A percentile compares a stretch with the other conserved stretches of the same genome.
Evolutionary conservation across 2,888 invertebrate species (phyloP).

Genomic region (Agrochola lota): DNA sequence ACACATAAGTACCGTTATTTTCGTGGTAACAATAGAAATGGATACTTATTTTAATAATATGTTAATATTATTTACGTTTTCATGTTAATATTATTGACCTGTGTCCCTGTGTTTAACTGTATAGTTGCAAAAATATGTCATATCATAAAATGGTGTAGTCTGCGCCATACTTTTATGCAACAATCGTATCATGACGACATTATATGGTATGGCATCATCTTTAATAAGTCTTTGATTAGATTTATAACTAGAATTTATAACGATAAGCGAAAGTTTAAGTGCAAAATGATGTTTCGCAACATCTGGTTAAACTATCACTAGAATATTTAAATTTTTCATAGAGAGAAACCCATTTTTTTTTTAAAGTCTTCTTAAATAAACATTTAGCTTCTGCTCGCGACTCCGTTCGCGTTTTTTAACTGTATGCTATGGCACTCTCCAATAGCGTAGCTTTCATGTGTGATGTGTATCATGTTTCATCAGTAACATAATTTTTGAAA

Average conservation of each 20-base stretch:
- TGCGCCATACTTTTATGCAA: neutral
- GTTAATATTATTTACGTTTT: constrained; percentile 6
- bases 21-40: constrained; percentile 7
- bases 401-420: too few species aligned
- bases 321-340: neutral
- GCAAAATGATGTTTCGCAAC: neutral
- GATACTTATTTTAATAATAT: neutral
- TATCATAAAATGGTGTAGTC: neutral
- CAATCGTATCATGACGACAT: constrained; percentile 5
- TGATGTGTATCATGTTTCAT: too few species aligned
- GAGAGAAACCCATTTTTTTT: neutral
- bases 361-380: neutral
- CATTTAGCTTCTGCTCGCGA: too few species aligned
- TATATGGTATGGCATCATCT: neutral
- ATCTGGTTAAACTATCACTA: neutral
- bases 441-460: too few species aligned
- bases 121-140: neutral
- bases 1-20: neutral
- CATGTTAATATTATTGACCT: constrained; percentile 23
- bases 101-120: neutral
- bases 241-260: neutral
- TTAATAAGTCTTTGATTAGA: neutral
- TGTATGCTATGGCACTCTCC: too few species aligned
- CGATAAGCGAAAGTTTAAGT: constrained; percentile 11
- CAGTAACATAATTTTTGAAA: too few species aligned